Base-by-base conservation (phyloP, 2,797 vertebrate genomes). In the Parauchenoglanis ngamensis region DNA sequence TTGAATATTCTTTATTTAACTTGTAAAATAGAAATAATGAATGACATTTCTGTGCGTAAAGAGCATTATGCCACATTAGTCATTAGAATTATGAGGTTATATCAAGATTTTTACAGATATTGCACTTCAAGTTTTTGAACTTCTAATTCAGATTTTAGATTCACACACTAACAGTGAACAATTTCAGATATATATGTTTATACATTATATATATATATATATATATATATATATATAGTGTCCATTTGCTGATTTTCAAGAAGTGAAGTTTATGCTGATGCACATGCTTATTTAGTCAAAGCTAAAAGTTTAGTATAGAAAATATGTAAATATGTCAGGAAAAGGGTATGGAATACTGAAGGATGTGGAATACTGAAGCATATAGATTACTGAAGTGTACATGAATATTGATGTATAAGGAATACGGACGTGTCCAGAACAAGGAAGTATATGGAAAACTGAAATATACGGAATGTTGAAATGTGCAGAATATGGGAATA, bases 1-100 rank as follows among this genome's bases (percentile, higher is more conserved):
- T 82, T 25, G 0, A 7, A 49, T 49, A 46, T 46, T 65, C 28
- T 82, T 65, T 67, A 82, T 82, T 82, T 82, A 82, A 49, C 40
- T 65, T 23, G 8, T 49, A 31, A 65, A 65, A 82, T 35, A 82
- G 13, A 67, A n/a, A 63, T 35, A 65, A 65, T 49, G 80, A 44
- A 65, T 49, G 59, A 28, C 13, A 82, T 82, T 4, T 49, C 59
- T 21, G 80, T 1, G 25, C 31, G 13, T 52, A 82, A 49, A 28
- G 25, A 82, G 59, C 61, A 52, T 3, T 1, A 17, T 40, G 80
- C n/a, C 31, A 25, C 35, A 1, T 35, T 35, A 25, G 2, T 1
- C 25, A 1, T 56, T 31, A 56, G 28, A 78, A 78, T 56, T 31
- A 31, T 10, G 17, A 56, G 73, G 4, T 76, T 52, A 11, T 12